Conservation (phyloP, 23 tunicate species). For the Styela plicata region DNA sequence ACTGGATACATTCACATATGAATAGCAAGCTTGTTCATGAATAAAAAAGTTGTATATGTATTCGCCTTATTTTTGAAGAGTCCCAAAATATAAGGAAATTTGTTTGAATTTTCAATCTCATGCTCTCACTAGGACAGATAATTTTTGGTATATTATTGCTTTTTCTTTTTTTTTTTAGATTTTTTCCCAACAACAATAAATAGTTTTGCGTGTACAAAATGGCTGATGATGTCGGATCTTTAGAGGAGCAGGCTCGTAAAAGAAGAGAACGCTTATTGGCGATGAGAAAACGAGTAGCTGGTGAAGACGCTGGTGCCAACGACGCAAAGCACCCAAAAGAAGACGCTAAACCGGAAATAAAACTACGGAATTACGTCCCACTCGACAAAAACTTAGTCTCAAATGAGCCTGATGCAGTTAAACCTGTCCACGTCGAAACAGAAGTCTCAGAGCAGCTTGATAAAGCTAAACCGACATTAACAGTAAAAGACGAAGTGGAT, state of each 20-base stretch:
- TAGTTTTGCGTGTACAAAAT: too few species aligned
- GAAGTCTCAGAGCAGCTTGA: constrained; percentile 72
- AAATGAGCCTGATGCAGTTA: constrained; percentile 20
- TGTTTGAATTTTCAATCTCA: too few species aligned
- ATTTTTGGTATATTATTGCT: too few species aligned
- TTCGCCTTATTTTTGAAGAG: too few species aligned
- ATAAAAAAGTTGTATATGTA: too few species aligned
- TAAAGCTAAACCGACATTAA: constrained; percentile 42
- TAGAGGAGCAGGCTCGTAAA: constrained; percentile 80
- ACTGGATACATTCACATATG: too few species aligned
- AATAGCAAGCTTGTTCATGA: too few species aligned
- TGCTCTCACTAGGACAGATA: too few species aligned
- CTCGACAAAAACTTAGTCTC: constrained; percentile 43
- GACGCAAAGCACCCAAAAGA: constrained; percentile 49
- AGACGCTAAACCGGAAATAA: constrained; percentile 62
- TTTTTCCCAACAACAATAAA: too few species aligned
- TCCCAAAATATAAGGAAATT: too few species aligned
- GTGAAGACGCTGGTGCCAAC: constrained; percentile 24
- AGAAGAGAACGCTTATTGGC: constrained; percentile 76
- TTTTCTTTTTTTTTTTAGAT: too few species aligned
- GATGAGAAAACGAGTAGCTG: constrained; percentile 42
- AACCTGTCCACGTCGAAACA: constrained; percentile 66
- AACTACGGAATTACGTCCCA: constrained; percentile 73
- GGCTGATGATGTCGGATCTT: constrained; percentile 39
- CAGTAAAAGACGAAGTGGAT: constrained; percentile 80